A percentile compares a stretch with the other conserved stretches of the same genome.
Conservation (phyloP, 2,797 vertebrate species). For the Rhabdomys pumilio region DNA sequence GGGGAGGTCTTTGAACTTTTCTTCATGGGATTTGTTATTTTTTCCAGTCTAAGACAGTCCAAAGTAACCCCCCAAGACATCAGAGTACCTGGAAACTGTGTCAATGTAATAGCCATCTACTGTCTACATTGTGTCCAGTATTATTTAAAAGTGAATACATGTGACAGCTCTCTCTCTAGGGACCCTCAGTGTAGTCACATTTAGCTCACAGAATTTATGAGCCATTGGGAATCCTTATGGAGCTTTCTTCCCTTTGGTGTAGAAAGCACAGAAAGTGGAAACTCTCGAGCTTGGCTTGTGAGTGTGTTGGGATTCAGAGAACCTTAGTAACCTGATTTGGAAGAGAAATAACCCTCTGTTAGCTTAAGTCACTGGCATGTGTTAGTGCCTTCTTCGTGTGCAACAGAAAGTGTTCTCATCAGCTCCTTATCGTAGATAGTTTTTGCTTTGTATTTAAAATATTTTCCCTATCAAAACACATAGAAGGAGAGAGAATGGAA, state of each 20-base stretch:
- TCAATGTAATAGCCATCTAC: background rate
- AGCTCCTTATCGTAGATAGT: background rate
- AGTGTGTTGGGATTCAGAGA: background rate
- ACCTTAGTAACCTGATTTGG: background rate
- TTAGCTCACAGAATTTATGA: background rate
- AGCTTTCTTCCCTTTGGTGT: background rate
- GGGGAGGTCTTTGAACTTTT: background rate
- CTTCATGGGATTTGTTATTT: slow-evolving; percentile 26
- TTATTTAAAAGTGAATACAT: background rate
- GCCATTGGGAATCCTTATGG: background rate
- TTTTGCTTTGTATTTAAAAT: slow-evolving; percentile 12
- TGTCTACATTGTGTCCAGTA: background rate
- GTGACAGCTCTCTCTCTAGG: background rate
- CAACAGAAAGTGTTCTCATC: background rate
- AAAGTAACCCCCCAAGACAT: background rate
- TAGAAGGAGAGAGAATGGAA: background rate
- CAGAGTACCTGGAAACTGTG: slow-evolving; percentile 7
- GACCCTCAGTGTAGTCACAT: background rate
- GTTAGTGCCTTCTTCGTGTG: background rate
- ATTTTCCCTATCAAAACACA: background rate
- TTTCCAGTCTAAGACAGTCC: background rate
- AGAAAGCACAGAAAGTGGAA: background rate
- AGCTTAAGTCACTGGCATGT: slow-evolving; percentile 5
- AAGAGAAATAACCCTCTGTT: slow-evolving; percentile 19
- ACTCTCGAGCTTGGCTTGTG: background rate